These are phyloP conservation scores for Felis catus DNA, from an alignment of 2,113 vertebrate genomes.

Conservation along the genomic window F.catus_Fca126_mat1.0 CM031417.1:53678001-53678500, in stretches of 20 bases:
- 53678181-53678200: too few relatives aligned
- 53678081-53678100: too few relatives aligned
- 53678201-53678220: background rate
- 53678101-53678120: too few relatives aligned
- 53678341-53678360: background rate
- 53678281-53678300: conserved; percentile 10
- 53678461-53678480: background rate
- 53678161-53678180: too few relatives aligned
- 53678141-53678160: too few relatives aligned
- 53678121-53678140: too few relatives aligned
- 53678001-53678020: too few relatives aligned
- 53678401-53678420: background rate
- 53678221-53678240: conserved; percentile 22
- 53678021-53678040: too few relatives aligned
- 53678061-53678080: too few relatives aligned
- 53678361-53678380: background rate
- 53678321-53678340: background rate
- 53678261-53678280: background rate
- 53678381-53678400: background rate
- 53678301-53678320: background rate
- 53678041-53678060: too few relatives aligned
- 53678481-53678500: background rate
- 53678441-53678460: background rate
- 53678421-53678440: background rate
- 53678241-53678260: background rate